These are phyloP conservation scores for Nerophis ophidion DNA, from an alignment of 2,113 vertebrate genomes.

Conservation along the genomic window DNA sequence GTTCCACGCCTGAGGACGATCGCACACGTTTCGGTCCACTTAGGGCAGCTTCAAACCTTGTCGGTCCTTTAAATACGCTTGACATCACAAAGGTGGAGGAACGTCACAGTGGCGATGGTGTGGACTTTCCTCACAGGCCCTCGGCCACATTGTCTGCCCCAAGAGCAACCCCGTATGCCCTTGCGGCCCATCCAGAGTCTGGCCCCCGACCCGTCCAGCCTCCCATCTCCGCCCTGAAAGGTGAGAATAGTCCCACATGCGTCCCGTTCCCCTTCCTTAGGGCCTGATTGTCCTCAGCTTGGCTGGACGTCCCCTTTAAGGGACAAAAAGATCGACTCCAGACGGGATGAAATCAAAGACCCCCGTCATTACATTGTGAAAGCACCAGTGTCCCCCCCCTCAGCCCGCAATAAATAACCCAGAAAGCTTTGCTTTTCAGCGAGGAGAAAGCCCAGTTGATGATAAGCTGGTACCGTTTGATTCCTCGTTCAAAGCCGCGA, in stretches of 20 bases:
- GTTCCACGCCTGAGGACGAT: neutral
- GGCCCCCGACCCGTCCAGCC: constrained; percentile 65
- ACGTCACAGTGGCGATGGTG: neutral
- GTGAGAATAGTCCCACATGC: constrained; percentile 77
- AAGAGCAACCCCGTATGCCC: constrained; percentile 15
- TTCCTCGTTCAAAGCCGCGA: constrained; percentile 78
- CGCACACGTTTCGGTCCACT: neutral
- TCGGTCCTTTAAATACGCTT: neutral
- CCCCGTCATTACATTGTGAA: constrained; percentile 71
- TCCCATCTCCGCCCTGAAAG: constrained; percentile 75
- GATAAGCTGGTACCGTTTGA: constrained; percentile 88
- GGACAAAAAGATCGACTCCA: constrained; percentile 69
- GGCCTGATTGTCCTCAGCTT: constrained; percentile 39
- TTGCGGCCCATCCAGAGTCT: constrained; percentile 60
- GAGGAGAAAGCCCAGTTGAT: constrained; percentile 73
- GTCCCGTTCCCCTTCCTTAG: constrained; percentile 67
- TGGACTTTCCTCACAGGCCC: constrained; percentile 41
- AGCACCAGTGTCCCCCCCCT: constrained; percentile 60
- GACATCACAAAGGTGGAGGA: neutral
- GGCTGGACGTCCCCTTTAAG: constrained; percentile 58
- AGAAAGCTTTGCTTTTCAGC: constrained; percentile 81
- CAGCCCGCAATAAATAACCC: constrained; percentile 82
- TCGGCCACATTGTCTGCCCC: constrained; percentile 24
- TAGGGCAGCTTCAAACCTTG: neutral
- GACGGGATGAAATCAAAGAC: constrained; percentile 70